phyloP scores from a whole-genome alignment of 2,797 vertebrate genomes.

The Acipenser ruthenus region DNA sequence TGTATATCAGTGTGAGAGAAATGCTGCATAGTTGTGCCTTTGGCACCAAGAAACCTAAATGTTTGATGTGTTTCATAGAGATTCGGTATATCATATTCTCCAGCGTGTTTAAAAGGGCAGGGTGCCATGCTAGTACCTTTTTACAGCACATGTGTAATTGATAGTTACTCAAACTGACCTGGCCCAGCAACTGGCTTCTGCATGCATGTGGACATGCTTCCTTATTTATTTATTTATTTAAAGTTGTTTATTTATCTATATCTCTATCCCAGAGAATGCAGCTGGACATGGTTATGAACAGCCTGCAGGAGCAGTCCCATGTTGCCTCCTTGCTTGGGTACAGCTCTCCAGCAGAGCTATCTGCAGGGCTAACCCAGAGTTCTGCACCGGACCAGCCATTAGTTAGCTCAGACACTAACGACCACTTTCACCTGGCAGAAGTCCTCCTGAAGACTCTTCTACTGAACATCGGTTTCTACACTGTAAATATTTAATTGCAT shows the following conservation, averaged over 20 bases:
- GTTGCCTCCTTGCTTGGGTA: conserved; percentile 67
- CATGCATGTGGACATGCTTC: background rate
- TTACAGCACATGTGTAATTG: no score
- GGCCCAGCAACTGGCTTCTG: no score
- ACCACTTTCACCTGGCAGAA: conserved; percentile 65
- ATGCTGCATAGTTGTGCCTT: no score
- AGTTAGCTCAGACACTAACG: conserved; percentile 44
- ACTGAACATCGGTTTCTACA: conserved; percentile 69
- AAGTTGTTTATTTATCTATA: background rate
- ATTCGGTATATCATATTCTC: conserved; percentile 1
- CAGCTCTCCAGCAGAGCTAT: conserved; percentile 60
- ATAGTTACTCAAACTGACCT: no score
- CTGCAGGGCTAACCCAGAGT: conserved; percentile 42
- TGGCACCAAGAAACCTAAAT: no score
- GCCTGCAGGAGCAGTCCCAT: conserved; percentile 72
- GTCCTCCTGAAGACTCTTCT: conserved; percentile 67
- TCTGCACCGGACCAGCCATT: conserved; percentile 36
- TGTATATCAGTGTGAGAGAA: no score
- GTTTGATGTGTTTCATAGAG: background rate
- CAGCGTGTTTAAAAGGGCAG: no score
- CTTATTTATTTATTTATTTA: conserved; percentile 13
- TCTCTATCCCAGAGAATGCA: conserved; percentile 57
- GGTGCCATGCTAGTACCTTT: no score
- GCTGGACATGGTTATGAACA: conserved; percentile 71
- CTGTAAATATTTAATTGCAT: conserved; percentile 20